Base-by-base conservation (phyloP, 2,113 vertebrate species). In the Xerus inauris region DNA sequence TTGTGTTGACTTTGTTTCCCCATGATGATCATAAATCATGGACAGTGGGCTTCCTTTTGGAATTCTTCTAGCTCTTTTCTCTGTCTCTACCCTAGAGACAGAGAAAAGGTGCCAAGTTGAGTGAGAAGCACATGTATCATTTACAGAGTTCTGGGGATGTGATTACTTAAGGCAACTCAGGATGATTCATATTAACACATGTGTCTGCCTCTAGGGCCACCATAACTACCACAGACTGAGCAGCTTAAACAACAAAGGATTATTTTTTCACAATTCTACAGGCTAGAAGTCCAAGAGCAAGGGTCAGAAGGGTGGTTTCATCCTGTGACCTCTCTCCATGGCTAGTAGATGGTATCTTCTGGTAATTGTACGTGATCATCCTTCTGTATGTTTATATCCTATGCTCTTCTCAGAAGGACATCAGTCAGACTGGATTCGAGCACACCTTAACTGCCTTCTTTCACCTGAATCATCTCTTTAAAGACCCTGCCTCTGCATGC, bases 141-240 rank as follows among this genome's bases (percentile, higher is more conserved):
- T 47, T n/a, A 40, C 45, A 35, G 19, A 30, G 26, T 30, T 89
- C 24, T 13, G 17, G n/a, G 67, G 59, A 47, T 51, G 69, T 5
- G 17, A 79, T 62, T 62, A 17, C 40, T 57, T 35, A 40, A 75
- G 59, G 83, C 9, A 32, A 1, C 6, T 62, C 45, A 49, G 26
- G 40, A 65, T 28, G 10, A 3, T 22, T 65, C 6, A 1, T 0
- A 0, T 4, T 49, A 77, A 49, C 49, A 49, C 17, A 32, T 0
- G 9, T 11, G 1, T 35, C 4, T 0, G 11, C 81, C n/a, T 6
- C 24, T 20, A 6, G 32, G 28, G 26, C 13, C 40, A n/a, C 32
- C 38, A 0, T 40, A 45, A 57, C 47, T 16, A 10, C 13, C 22
- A 4, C 0, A 16, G 9, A 47, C 3, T 0, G 4, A 42, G 26